Evolutionary conservation across 2,888 invertebrate species (phyloP), one percentile per base, ranked within the genome.

Genomic region (Clitarchus hookeri): DNA sequence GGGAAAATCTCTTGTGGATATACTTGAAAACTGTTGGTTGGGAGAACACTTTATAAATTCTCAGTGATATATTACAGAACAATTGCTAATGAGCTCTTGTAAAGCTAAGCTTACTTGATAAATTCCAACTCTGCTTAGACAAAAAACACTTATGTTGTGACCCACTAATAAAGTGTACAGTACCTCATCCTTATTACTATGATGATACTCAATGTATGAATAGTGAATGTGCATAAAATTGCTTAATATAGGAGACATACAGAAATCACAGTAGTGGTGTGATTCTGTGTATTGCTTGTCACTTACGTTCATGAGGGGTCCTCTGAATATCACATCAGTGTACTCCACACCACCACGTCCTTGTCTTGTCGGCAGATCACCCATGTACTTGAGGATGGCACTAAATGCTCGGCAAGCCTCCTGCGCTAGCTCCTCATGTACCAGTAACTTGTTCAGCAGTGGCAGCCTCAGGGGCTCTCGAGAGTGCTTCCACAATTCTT

Each of bases 281-380:
- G n/a, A 44, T n/a, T 48, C 16, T 84, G 36, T 78, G 65, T 44
- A 44, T 48, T 11, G 48, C 16, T 48, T 13, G 16, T 78, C 44
- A 85, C 92, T 91, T 89, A 94, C 93, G 89, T 96, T 94, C 89
- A 94, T 94, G 26, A 98, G 91, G 0, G 97, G 95, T 1, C 94
- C 94, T 90, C 94, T 94, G 91, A 98, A 98, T 90, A 98, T 97
- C 89, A 95, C 94, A 91, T 98, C 98, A 0, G 98, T 98, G 88
- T 97, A 95, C 90, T 97, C 97, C 85, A 96, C 96, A 44, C 95
- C 94, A 44, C 94, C 93, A 90, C 96, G 94, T 0, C 95, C 94
- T 90, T 96, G 94, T 65, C 95, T 94, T 84, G 95, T 95, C n/a
- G 98, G 97, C 90, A 97, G 94, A 90, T 98, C 98, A 36, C 98